These are phyloP conservation scores for Campoletis raptor DNA, from an alignment of 2,888 invertebrate genomes.

Conservation along the genomic window DNA sequence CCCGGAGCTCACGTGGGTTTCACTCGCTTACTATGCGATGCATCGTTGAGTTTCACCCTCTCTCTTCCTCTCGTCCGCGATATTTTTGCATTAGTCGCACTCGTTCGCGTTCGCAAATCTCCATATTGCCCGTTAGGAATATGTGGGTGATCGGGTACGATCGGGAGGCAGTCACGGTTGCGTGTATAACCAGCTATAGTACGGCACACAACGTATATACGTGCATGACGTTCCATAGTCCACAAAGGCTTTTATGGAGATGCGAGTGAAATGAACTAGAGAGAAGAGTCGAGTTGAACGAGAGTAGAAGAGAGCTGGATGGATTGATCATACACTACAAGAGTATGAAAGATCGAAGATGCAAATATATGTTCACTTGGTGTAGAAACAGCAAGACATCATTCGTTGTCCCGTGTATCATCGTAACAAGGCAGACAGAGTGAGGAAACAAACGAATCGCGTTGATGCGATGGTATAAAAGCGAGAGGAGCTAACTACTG, in stretches of 20 bases:
- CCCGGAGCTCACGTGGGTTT: conserved; percentile 44
- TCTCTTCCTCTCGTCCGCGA: conserved; percentile 18
- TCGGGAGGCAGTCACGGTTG: conserved; percentile 71
- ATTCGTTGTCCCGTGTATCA: conserved; percentile 21
- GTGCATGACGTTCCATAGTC: conserved; percentile 47
- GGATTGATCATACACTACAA: conserved; percentile 15
- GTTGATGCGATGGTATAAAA: conserved; percentile 15
- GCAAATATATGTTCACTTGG: conserved; percentile 10
- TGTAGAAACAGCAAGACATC: conserved; percentile 35
- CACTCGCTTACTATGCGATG: conserved; percentile 36
- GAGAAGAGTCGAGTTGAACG: not conserved
- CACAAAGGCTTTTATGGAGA: conserved; percentile 38
- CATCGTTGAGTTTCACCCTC: conserved; percentile 41
- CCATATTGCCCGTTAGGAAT: conserved; percentile 71
- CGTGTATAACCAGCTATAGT: conserved; percentile 75
- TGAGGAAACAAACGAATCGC: conserved; percentile 53
- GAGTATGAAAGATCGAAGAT: conserved; percentile 29
- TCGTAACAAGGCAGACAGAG: conserved; percentile 46
- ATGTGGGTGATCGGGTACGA: conserved; percentile 73
- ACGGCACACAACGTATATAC: conserved; percentile 59
- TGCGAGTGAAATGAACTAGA: conserved; percentile 38
- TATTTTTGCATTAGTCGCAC: conserved; percentile 50
- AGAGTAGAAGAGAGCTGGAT: conserved; percentile 55
- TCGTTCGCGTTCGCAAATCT: conserved; percentile 57
- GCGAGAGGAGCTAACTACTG: conserved; percentile 24